Percentiles rank a stretch among this genome's conserved stretches.
Conservation (phyloP, 2,888 invertebrate genomes). For the Eristalis pertinax region DNA sequence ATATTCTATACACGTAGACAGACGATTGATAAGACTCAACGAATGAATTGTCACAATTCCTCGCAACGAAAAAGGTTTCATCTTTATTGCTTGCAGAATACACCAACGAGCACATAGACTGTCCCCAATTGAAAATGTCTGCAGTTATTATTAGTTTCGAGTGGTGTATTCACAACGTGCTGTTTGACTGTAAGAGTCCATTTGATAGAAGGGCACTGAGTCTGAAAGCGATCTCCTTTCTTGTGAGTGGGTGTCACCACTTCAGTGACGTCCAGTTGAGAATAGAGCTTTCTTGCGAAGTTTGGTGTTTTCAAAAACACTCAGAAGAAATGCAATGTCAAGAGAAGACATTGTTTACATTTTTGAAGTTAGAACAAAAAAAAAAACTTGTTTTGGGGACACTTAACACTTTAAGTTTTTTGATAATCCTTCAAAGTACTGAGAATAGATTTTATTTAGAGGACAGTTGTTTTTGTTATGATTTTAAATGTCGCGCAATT, state of each 20-base stretch:
- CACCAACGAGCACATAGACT: neutral
- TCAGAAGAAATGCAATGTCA: neutral
- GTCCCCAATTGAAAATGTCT: neutral
- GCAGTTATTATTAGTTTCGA: neutral
- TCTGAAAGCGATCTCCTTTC: too few relatives aligned
- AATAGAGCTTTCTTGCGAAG: neutral
- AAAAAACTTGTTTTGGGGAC: neutral
- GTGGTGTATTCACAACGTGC: neutral
- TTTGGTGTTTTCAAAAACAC: neutral
- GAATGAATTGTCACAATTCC: neutral
- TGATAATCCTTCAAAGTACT: neutral
- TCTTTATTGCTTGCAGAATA: neutral
- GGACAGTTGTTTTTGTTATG: too few relatives aligned
- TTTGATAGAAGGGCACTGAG: too few relatives aligned
- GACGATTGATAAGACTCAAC: neutral
- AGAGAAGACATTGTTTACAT: neutral
- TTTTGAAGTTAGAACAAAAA: neutral
- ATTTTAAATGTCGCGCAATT: too few relatives aligned
- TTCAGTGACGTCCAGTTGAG: too few relatives aligned
- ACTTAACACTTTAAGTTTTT: neutral
- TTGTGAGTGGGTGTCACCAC: too few relatives aligned
- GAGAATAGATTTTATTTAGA: too few relatives aligned
- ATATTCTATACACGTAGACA: slow-evolving; percentile 26
- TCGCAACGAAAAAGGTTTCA: neutral
- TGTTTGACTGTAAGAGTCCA: neutral